Conservation (phyloP, 2,797 vertebrate species). For the Thripadectes ignobilis region DNA sequence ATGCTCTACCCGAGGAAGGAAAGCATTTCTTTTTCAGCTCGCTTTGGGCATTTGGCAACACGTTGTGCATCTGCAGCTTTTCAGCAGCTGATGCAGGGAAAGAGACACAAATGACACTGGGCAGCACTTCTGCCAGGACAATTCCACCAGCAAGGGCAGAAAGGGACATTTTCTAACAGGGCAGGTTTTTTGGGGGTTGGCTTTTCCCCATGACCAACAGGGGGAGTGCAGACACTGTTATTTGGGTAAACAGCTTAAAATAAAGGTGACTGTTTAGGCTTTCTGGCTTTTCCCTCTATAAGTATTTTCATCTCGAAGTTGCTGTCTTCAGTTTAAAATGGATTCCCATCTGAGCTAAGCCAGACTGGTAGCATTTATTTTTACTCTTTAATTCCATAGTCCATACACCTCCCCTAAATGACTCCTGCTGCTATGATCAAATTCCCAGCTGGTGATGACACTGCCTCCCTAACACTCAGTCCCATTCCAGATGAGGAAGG, state of each 20-base stretch:
- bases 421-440: neutral
- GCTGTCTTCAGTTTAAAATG: neutral
- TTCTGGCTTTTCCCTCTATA: neutral
- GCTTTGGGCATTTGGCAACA: neutral
- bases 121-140: neutral
- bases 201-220: neutral
- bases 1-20: neutral
- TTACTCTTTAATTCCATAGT: neutral
- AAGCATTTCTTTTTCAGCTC: neutral
- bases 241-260: neutral
- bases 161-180: neutral
- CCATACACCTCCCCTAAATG: neutral
- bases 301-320: neutral
- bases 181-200: neutral
- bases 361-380: neutral
- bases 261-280: neutral
- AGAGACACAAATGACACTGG: neutral
- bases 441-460: neutral
- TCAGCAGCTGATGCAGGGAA: neutral
- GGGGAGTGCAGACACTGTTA: constrained; percentile 19
- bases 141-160: neutral
- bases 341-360: neutral
- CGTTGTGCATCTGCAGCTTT: neutral
- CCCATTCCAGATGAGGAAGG: neutral
- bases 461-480: neutral